Percentiles rank a stretch among this genome's conserved stretches.
phyloP scores from a whole-genome alignment of 30 jellyfish, hydroid and myxozoan genomes.

The Aurelia aurita region DNA sequence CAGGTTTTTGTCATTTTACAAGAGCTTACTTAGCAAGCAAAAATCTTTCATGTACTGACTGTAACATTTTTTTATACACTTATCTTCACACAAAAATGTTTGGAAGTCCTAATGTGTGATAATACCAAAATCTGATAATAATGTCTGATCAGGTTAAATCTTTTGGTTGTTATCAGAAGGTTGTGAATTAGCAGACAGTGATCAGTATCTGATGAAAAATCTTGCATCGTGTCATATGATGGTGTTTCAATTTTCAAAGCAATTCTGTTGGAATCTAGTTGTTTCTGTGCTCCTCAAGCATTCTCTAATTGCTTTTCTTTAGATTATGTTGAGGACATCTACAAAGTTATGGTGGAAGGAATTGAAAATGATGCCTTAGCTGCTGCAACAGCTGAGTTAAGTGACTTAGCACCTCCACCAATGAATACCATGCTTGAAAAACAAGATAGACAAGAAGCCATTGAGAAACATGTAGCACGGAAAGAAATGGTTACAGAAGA shows the following conservation, averaged over 20 bases:
- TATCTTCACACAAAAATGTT: no score
- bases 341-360: constrained; percentile 3
- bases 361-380: constrained; percentile 1
- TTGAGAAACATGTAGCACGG: constrained; percentile 1
- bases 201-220: no score
- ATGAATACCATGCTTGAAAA: constrained; percentile 20
- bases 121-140: no score
- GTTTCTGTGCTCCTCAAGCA: no score
- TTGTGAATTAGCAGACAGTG: no score
- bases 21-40: constrained; percentile 1
- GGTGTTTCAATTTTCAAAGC: no score
- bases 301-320: neutral
- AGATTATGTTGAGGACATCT: constrained; percentile 15
- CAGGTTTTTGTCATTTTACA: constrained; percentile 10
- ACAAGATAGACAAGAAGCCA: neutral
- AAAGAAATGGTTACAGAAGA: constrained; percentile 8
- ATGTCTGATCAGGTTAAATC: no score
- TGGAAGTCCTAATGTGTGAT: no score
- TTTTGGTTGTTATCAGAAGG: no score
- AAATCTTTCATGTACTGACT: neutral
- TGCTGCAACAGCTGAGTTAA: neutral
- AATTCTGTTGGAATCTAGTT: no score
- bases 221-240: no score
- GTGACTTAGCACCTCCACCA: neutral
- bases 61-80: no score